phyloP scores from a whole-genome alignment of 30 jellyfish, hydroid and myxozoan species.

The Catostylus mosaicus region DNA sequence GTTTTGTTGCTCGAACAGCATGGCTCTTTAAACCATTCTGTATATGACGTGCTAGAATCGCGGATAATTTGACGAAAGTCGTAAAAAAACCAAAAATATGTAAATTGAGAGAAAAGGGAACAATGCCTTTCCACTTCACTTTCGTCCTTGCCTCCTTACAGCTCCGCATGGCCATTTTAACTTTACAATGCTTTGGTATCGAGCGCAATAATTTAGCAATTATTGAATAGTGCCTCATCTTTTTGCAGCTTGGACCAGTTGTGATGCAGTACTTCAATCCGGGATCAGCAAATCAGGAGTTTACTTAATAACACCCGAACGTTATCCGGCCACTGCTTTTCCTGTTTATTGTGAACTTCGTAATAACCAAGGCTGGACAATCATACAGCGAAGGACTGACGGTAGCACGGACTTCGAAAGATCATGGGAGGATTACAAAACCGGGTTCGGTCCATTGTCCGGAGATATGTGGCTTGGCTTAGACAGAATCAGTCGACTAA shows the following conservation, averaged over 20 bases:
- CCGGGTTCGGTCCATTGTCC: slow-evolving; percentile 39
- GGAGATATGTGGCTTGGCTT: slow-evolving; percentile 49
- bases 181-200: too few relatives aligned
- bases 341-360: slow-evolving; percentile 23
- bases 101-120: too few relatives aligned
- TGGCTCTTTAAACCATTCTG: too few relatives aligned
- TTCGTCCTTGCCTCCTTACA: too few relatives aligned
- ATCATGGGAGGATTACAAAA: slow-evolving; percentile 25
- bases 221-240: too few relatives aligned
- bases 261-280: neutral
- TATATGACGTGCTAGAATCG: too few relatives aligned
- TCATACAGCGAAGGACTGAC: slow-evolving; percentile 27
- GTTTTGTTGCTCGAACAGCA: too few relatives aligned
- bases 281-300: slow-evolving; percentile 12
- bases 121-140: too few relatives aligned
- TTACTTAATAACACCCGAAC: slow-evolving; percentile 3
- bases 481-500: slow-evolving; percentile 10
- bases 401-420: slow-evolving; percentile 17
- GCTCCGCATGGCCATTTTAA: too few relatives aligned
- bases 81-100: too few relatives aligned
- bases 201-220: too few relatives aligned
- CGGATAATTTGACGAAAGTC: too few relatives aligned
- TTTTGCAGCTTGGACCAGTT: slow-evolving; percentile 1
- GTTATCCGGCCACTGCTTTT: neutral
- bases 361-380: slow-evolving; percentile 6